Base-by-base conservation (phyloP, 2,113 vertebrate genomes). In the Trachemys scripta region DNA sequence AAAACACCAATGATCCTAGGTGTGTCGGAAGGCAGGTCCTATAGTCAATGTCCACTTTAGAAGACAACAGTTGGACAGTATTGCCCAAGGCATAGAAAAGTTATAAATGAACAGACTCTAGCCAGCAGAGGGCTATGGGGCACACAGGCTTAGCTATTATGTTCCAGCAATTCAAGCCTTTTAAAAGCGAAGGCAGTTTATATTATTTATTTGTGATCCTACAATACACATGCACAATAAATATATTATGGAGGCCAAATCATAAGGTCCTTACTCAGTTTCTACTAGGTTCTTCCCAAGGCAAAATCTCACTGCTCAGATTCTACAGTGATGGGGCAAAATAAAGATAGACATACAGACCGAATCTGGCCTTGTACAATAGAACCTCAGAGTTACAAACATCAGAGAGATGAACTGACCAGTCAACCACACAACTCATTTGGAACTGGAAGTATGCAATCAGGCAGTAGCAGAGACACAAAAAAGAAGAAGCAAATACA, bases 231-330 rank as follows among this genome's bases (percentile, higher is more conserved):
- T 1, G n/a, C 7, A 50, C 45, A 29, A 19, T 7, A 90, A 84
- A 49, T 38, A 49, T 82, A 35, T 4, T 16, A 1, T 29, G 51
- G 14, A 16, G 88, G 16, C 75, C 29, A 5, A 84, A 17, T 69
- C 69, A 24, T 19, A 75, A 17, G 0, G 12, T 22, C 38, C 85
- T 4, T 49, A 62, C 85, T 86, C 5, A 47, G 45, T 0, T 3
- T 42, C 22, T 20, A 1, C 54, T 11, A 38, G 76, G 10, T 6
- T 84, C 93, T 31, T 5, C 11, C 84, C 87, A 76, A 10, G 31
- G 10, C 31, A n/a, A 65, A 20, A 17, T 3, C 0, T 0, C 2
- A 24, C 4, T 45, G 80, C 47, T 47, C 84, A 0, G 0, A 10
- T 57, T 20, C 5, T 8, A n/a, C 9, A 0, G 1, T 2, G n/a